Evolutionary conservation across 2,888 invertebrate species (phyloP), one percentile per base, ranked within the genome.

Genomic region (Drosophila basisetae): DNA sequence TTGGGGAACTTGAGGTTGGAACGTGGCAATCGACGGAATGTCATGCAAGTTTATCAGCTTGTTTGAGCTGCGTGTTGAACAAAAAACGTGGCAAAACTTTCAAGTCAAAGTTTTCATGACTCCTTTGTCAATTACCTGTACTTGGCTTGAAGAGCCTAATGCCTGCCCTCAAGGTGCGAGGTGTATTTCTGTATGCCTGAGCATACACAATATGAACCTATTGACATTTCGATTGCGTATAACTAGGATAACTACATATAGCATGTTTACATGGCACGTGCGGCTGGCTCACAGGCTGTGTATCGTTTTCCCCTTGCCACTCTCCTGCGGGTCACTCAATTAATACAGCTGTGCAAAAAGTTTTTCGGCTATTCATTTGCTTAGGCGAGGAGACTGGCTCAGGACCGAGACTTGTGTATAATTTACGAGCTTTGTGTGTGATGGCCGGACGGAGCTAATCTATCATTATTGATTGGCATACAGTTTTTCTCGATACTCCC

Each of bases 31-130:
- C 66, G 43, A 63, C 60, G 78, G 73, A 77, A 80, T 85, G 85
- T 85, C 85, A 85, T 82, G 83, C 85, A 89, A 85, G 88, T 89
- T 84, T 87, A 90, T 89, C 85, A 89, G 90, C 76, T 85, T 84
- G 82, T 82, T 80, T 68, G 72, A 52, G 60, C 80, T 85, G 90
- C 90, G 90, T 89, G 85, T 84, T 89, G 76, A 89, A 87, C 90
- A 72, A 85, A 85, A 89, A 85, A 85, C 85, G 90, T 85, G 85
- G 80, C 78, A 73, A 87, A 85, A 85, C 78, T 85, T 85, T 80
- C 73, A 71, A 85, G 90, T 82, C 90, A 85, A 85, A 85, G 90
- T 89, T 85, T 82, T 84, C 88, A 78, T 84, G 85, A 85, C 90
- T 85, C 83, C 80, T 85, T 89, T 85, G 90, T 87, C 85, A 89